Base-by-base conservation (phyloP, 2,113 vertebrate species). In the Ctenomys sociabilis region DNA sequence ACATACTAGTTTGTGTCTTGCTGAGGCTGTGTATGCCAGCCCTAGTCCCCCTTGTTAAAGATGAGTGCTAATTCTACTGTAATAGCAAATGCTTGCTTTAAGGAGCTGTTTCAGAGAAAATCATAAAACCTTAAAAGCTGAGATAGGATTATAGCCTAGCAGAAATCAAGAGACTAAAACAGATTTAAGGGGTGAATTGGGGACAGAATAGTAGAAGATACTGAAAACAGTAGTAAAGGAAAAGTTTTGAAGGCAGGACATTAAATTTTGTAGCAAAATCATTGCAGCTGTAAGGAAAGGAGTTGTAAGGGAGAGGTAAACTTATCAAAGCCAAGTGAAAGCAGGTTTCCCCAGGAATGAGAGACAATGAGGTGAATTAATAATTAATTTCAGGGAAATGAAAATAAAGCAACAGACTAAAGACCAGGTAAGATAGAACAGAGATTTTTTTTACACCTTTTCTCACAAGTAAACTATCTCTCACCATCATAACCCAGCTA, bases 351-450 rank as follows among this genome's bases (percentile, higher is more conserved):
- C 5, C 11, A 30, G 32, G 35, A 93, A 91, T 45, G 59, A 75
- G 9, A 68, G 19, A 24, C 45, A 73, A 7, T n/a, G 26, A 57
- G 87, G 4, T n/a, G 64, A 87, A 77, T 66, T 85, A 81, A n/a
- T 85, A 49, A 54, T 85, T 94, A 92, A 81, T 70, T 96, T 90
- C 59, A 86, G 3, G 2, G 77, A 64, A 84, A 82, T 26, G n/a
- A 43, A 92, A 77, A 70, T 28, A 82, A 49, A 83, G 22, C 16
- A 37, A 81, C 7, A 72, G n/a, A 37, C 49, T 91, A 83, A 77
- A 93, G 70, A 40, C 59, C n/a, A 75, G 16, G 28, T 63, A 80
- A 83, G 70, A 52, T 43, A 7, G n/a, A 28, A 37, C 54, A 83
- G 64, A 93, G 21, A 86, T n/a, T 2, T 32, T 2, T 32, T 30